phyloP scores from a whole-genome alignment of 37 sponge, comb jelly and placozoan species.

The Aphrocallistes beatrix region DNA sequence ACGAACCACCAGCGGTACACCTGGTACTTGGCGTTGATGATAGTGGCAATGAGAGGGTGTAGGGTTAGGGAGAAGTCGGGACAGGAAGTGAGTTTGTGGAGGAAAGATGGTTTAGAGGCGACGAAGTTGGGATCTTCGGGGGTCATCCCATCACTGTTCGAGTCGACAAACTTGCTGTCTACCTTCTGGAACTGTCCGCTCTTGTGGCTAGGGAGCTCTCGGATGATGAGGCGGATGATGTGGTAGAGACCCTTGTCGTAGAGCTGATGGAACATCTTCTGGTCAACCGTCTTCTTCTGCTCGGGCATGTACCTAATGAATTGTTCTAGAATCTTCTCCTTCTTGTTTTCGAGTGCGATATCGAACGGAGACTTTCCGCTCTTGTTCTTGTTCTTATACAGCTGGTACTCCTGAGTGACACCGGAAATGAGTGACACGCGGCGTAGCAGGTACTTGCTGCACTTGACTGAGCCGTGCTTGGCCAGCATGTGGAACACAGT shows the following conservation, averaged over 20 bases:
- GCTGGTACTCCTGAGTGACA: constrained; percentile 2
- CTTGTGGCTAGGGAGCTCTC: constrained; percentile 2
- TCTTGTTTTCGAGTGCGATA: neutral
- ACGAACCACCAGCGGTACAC: constrained; percentile 8
- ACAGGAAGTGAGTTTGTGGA: neutral
- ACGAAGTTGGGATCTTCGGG: neutral
- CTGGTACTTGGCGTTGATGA: constrained; percentile 17
- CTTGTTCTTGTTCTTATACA: neutral
- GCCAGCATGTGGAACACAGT: neutral
- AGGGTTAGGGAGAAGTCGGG: neutral
- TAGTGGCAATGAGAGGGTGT: neutral
- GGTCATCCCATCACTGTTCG: neutral
- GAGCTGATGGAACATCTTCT: constrained; percentile 10
- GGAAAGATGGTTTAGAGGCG: neutral
- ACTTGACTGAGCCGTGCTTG: neutral
- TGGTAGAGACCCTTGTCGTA: constrained; percentile 13
- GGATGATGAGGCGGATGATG: neutral
- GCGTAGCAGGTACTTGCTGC: neutral
- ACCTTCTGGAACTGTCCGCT: neutral
- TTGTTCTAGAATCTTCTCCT: neutral
- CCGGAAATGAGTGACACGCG: constrained; percentile 1
- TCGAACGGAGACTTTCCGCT: neutral
- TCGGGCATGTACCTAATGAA: neutral
- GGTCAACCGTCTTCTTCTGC: neutral
- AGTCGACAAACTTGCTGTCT: neutral